Evolutionary conservation across 2,797 vertebrate genomes (phyloP).

Genomic region (Melanotaenia pygmaea): DNA sequence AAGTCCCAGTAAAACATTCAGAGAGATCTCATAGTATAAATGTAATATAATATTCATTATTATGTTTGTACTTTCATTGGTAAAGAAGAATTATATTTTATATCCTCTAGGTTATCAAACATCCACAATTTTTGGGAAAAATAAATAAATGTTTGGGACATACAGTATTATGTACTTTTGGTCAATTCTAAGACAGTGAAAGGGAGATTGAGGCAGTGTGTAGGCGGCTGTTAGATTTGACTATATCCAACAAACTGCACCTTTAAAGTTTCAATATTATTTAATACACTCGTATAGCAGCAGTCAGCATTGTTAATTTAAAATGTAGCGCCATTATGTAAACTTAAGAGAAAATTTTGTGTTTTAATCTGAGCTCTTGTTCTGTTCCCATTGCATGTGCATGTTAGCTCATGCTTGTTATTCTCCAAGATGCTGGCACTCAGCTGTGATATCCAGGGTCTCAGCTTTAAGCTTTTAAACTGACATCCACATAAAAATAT

Average conservation of each 20-base stretch:
- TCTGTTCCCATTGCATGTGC: neutral
- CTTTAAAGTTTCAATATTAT: neutral
- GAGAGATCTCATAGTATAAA: neutral
- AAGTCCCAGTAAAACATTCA: neutral
- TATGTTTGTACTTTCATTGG: neutral
- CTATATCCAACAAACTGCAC: neutral
- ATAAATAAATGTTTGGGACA: neutral
- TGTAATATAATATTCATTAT: neutral
- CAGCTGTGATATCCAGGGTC: neutral
- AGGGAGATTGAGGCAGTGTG: neutral
- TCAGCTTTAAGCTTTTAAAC: neutral
- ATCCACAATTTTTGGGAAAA: neutral
- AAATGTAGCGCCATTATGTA: neutral
- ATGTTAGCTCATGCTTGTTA: neutral
- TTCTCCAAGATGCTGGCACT: neutral
- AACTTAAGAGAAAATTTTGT: neutral
- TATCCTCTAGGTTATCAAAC: neutral
- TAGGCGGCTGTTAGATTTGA: neutral
- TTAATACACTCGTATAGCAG: neutral
- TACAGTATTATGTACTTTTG: neutral
- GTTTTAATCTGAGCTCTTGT: neutral
- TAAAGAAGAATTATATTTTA: neutral
- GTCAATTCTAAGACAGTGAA: neutral
- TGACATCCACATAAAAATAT: neutral
- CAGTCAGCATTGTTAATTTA: neutral